Evolutionary conservation across 2,797 vertebrate genomes (phyloP), one percentile per base, ranked within the genome.

Genomic region (Pteropus rufus): DNA sequence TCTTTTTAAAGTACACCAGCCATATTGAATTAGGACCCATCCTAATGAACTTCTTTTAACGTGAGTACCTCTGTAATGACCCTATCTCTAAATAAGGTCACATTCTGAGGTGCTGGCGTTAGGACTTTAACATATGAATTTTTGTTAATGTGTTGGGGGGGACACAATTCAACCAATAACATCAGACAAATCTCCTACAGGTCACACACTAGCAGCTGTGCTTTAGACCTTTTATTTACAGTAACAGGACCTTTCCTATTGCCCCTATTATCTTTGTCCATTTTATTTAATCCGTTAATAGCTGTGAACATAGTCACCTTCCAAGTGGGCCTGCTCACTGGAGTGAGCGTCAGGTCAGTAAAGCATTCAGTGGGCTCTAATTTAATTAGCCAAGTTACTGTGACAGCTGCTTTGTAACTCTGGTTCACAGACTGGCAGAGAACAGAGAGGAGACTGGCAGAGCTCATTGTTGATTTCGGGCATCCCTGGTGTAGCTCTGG

Each of bases 311-410:
- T 10, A 62, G 84, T 90, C 80, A 93, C 84, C 84, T 97, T 94
- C 72, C 34, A 95, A 89, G 83, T 60, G 65, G 83, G 62, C 69
- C 84, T 96, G 95, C 87, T 96, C 83, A 67, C 67, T 95, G 93
- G 87, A 88, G 56, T 97, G 94, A 97, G 83, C 29, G 5, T 88
- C 80, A 93, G 97, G 96, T 96, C 97, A 97, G 46, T 92, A 96
- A 96, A 94, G 91, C 94, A 75, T 96, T 97, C 95, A 95, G 70
- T 23, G 49, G 67, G 29, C 84, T 93, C 80, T 96, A 92, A 96
- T 97, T 92, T 82, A 94, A 97, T 98, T 96, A 97, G 93, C 81
- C 75, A 87, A 29, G 49, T 90, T 44, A 58, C 87, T 39, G 75
- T 67, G 60, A 60, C 93, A 95, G 93, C 95, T 96, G 93, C 93